Conservation (phyloP, 2,113 vertebrate species). For the Apodemus speciosus region DNA sequence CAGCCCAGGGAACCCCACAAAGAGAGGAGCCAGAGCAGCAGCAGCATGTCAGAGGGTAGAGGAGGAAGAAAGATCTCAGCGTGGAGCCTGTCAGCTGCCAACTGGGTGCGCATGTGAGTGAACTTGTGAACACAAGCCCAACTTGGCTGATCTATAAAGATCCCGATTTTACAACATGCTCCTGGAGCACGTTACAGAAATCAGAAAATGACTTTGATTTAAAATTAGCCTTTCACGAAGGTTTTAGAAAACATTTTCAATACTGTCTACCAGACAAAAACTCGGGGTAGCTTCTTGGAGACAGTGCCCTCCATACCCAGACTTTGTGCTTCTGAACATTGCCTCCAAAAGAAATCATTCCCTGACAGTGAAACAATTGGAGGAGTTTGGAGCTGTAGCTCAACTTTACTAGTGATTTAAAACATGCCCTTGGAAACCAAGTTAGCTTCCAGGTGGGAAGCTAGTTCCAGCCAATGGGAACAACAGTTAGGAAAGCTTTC, state of each 20-base stretch:
- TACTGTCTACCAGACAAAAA: conserved; percentile 45
- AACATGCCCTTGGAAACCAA: conserved; percentile 79
- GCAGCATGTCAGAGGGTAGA: conserved; percentile 58
- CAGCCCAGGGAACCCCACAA: conserved; percentile 66
- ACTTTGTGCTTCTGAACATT: conserved; percentile 22
- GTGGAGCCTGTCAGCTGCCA: conserved; percentile 44
- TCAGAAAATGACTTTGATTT: conserved; percentile 66
- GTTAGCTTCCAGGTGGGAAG: conserved; percentile 76
- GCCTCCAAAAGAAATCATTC: conserved; percentile 22
- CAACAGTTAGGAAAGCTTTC: conserved; percentile 69
- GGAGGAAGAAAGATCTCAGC: background rate
- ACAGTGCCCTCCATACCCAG: conserved; percentile 13
- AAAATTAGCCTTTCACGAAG: conserved; percentile 59
- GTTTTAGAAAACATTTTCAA: conserved; percentile 49
- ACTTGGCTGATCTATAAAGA: conserved; percentile 58
- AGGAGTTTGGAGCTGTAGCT: conserved; percentile 71
- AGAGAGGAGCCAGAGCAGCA: conserved; percentile 56
- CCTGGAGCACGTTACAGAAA: conserved; percentile 73
- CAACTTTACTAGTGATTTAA: conserved; percentile 75
- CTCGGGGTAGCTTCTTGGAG: background rate
- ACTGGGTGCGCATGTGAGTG: conserved; percentile 53
- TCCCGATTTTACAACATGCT: conserved; percentile 63
- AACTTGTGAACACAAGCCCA: conserved; percentile 76
- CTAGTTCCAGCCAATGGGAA: conserved; percentile 75
- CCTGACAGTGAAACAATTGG: conserved; percentile 63